Base-by-base conservation (phyloP, 1,140 invertebrate genomes). In the Brevipalpus yothersi region DNA sequence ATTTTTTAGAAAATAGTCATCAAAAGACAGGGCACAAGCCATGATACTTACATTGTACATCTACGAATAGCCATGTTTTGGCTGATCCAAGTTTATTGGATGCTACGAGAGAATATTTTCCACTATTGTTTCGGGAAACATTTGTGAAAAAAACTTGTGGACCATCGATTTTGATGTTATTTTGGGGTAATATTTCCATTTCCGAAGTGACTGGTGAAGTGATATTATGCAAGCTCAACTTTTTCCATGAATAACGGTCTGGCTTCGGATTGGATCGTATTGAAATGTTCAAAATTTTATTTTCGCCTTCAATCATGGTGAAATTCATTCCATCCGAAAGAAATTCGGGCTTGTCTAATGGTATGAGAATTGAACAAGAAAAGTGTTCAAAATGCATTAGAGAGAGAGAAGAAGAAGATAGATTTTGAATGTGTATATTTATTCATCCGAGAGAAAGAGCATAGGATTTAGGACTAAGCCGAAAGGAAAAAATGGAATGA, bases 181-280 rank as follows among this genome's bases (percentile, higher is more conserved):
- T 15, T 19, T 15, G 19, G 13, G 45, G 45, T 19, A 54, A 21
- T n/a, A 54, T 13, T 21, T 54, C n/a, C 13, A 31, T 54, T 31
- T 54, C 13, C 53, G 13, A 13, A 19, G 2, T 4, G 23, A 2
- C 31, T 31, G 31, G 31, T 31, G 31, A 31, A 19, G 23, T 31
- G n/a, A 31, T 21, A 39, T 11, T 41, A 8, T n/a, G 23, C 17
- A 23, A 7, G n/a, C 13, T 59, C 3, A 59, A 19, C n/a, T 49
- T 41, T 31, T 79, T 83, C 89, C 89, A 94, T 12, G 79, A 81
- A 70, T 90, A 93, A 8, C 75, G 76, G 62, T 89, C 80, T 41
- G 77, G 76, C 12, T 73, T 69, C 3, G 92, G 91, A 73, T 94
- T 93, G 2, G 80, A 88, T 58, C 78, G 78, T 2, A 88, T 86